Base-by-base conservation (phyloP, 2,113 vertebrate species). In the Murina feae region DNA sequence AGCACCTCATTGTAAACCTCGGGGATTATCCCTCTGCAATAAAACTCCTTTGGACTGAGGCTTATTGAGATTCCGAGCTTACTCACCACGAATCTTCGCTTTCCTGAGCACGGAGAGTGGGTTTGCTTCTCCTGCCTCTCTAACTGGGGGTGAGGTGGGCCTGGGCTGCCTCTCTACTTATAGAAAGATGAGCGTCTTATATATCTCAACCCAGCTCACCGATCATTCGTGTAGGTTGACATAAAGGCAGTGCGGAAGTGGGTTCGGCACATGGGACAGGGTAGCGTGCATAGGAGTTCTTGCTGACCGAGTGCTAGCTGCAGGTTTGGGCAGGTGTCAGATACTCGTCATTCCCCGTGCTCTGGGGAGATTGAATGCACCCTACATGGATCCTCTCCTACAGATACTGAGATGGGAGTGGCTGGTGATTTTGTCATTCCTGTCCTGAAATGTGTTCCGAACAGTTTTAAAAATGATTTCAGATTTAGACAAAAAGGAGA, bases 1-100 rank as follows among this genome's bases (percentile, higher is more conserved):
- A 97, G 78, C 82, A 94, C 95, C 98, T 94, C 90, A 35, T 96
- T 89, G 83, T 90, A 92, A 96, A 97, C 90, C 81, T 66, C 42
- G 44, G 47, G 88, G 74, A 86, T 95, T 87, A 92, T 93, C 86
- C 75, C 89, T 91, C 58, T 83, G 51, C 81, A 95, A 3, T 96
- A 92, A 96, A 97, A 96, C 83, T 95, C 35, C 23, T 60, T 65
- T 25, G 78, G 82, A 72, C 75, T 20, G 78, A 94, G 84, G 94
- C 58, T 3, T 89, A 51, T 95, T 97, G 93, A 71, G 55, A 96
- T 96, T 97, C 51, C 11, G 92, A 74, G 88, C 82, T 95, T 71
- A 71, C 58, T 93, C 85, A 69, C 2, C 6, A n/a, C 76, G 4
- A 94, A 30, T 12, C 47, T 93, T 49, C 94, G n/a, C 87, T 84